phyloP scores from a whole-genome alignment of 2,113 vertebrate genomes.

The Macaca mulatta region DNA sequence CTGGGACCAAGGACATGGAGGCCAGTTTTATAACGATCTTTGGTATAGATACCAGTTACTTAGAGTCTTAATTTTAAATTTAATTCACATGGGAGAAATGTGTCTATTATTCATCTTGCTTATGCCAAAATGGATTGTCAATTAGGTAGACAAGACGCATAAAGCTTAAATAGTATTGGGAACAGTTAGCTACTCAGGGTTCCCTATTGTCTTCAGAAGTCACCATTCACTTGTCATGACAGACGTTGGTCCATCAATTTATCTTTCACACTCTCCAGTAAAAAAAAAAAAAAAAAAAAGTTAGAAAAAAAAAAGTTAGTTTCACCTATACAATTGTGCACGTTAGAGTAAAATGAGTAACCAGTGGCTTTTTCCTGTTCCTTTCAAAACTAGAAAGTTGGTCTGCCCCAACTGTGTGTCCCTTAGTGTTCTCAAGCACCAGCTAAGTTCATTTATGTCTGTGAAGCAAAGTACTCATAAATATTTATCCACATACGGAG shows the following conservation, averaged over 20 bases:
- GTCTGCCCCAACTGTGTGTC: background rate
- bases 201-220: background rate
- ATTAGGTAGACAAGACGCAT: background rate
- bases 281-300: background rate
- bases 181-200: background rate
- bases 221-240: background rate
- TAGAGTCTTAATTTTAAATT: constrained; percentile 49
- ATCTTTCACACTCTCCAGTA: background rate
- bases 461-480: background rate
- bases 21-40: constrained; percentile 49
- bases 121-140: constrained; percentile 25
- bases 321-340: background rate
- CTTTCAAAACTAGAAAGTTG: background rate
- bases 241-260: background rate
- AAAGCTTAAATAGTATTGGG: background rate
- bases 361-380: background rate
- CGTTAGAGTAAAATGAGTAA: background rate
- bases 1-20: background rate
- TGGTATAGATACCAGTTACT: background rate
- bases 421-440: background rate
- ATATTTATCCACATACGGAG: background rate
- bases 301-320: constrained; percentile 6
- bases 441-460: background rate
- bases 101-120: constrained; percentile 37
- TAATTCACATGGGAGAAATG: constrained; percentile 32